These are phyloP conservation scores for Myioborus miniatus DNA, from an alignment of 2,797 vertebrate genomes.

Conservation along the genomic window DNA sequence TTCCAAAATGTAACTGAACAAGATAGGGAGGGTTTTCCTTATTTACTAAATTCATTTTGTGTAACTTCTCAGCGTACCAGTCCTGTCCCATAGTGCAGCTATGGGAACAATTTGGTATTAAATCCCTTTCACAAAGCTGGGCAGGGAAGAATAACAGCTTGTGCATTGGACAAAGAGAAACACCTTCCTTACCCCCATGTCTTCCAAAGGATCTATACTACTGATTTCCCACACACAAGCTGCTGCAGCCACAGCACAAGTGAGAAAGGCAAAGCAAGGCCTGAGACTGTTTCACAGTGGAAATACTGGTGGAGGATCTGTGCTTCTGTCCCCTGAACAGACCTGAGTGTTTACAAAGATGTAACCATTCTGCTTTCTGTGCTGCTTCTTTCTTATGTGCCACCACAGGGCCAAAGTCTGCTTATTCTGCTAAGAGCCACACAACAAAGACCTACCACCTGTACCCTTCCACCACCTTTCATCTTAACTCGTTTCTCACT, in stretches of 20 bases:
- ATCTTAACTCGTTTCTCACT: background rate
- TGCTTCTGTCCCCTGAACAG: background rate
- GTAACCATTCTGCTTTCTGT: background rate
- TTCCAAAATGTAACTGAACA: background rate
- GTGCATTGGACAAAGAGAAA: background rate
- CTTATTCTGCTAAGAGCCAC: background rate
- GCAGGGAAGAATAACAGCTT: background rate
- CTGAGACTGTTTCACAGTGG: background rate
- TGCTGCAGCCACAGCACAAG: background rate
- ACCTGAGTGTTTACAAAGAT: background rate
- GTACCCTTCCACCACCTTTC: background rate
- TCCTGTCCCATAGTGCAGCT: background rate
- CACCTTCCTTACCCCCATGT: background rate
- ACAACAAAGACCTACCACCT: background rate
- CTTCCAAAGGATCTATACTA: background rate
- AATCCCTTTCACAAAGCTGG: background rate
- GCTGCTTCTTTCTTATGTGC: background rate
- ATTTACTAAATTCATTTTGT: background rate
- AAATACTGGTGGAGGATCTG: background rate
- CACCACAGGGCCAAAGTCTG: background rate
- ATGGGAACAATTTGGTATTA: background rate
- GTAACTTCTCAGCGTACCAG: background rate
- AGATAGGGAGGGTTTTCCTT: background rate
- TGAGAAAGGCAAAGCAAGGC: background rate
- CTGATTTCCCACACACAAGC: background rate